Conservation (phyloP, 2,797 vertebrate genomes). For the Microctenopoma stevenorrisi region DNA sequence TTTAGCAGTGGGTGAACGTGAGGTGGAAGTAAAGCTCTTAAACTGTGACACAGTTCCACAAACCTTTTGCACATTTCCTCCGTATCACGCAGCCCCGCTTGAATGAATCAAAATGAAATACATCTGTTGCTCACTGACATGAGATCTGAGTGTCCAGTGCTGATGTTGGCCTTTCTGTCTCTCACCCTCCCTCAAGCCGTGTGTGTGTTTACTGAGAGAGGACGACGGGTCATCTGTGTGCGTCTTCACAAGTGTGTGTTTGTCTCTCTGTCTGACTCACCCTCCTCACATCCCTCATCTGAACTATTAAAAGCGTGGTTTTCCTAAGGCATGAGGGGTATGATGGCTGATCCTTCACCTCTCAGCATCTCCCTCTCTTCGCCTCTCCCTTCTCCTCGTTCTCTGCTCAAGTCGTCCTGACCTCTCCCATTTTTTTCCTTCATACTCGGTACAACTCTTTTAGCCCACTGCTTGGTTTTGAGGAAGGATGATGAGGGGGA, state of each 20-base stretch:
- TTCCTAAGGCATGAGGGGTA: constrained; percentile 66
- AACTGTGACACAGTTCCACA: not conserved
- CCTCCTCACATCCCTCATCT: constrained; percentile 60
- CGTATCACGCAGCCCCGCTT: not conserved
- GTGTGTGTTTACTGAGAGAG: constrained; percentile 40
- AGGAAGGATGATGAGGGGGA: constrained; percentile 47
- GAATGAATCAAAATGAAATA: constrained; percentile 36
- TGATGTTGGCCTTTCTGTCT: constrained; percentile 57
- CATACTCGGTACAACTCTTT: constrained; percentile 24
- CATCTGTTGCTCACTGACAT: constrained; percentile 36
- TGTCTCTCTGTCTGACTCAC: constrained; percentile 72
- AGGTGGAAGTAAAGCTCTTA: not conserved
- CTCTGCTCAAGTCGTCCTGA: constrained; percentile 28
- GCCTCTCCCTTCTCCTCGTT: constrained; percentile 17
- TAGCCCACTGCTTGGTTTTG: constrained; percentile 30
- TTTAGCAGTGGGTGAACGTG: not conserved
- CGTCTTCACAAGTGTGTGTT: constrained; percentile 37
- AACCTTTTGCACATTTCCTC: constrained; percentile 19
- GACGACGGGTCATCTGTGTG: constrained; percentile 51
- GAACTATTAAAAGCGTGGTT: constrained; percentile 71
- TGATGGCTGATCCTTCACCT: constrained; percentile 75
- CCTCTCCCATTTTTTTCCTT: constrained; percentile 9
- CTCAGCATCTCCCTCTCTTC: constrained; percentile 39
- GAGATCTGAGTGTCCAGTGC: constrained; percentile 56
- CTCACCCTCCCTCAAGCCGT: constrained; percentile 63